Evolutionary conservation across 64 coral and sea anemone species (phyloP), one percentile per base, ranked within the genome.

Genomic region (Pocillopora damicornis): DNA sequence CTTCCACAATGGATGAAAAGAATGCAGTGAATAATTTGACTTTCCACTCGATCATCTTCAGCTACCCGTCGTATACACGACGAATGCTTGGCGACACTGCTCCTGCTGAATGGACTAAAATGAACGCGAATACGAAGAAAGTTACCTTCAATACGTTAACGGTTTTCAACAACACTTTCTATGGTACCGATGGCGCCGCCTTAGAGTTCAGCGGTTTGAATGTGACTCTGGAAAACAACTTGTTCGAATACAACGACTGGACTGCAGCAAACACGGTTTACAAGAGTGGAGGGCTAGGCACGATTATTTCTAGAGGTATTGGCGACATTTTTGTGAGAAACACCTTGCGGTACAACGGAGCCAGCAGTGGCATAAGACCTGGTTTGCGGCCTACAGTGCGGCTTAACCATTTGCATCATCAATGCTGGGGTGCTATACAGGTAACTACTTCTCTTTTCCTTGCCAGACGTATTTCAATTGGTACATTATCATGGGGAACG

Each of bases 231-330:
- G 76, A 88, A 18, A 98, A 98, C 56, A 98, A 98, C 42, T 75
- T 98, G 5, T 98, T 98, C 67, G 91, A 93, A 74, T 93, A 91
- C 20, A 95, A 92, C 22, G 94, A 92, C 69, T 95, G 94, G 94
- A 89, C 80, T 7, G 90, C 75, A 78, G 91, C 95, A 18, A 98
- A 89, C 63, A 88, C 88, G 88, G 90, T 90, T 23, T 78, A 83
- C 1, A 79, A 59, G 35, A 66, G 69, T 51, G 94, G 94, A 51
- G 94, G 90, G 1, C 56, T 91, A 15, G 90, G 86, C 16, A 92
- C 90, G 0, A 42, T 95, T 35, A 74, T 95, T 6, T 92, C 90
- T 20, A 75, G 76, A 66, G 80, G 90, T 10, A 59, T 83, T n/a
- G 86, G 90, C 15, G 90, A 95, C 11, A 74, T 64, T 8, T 91